Percentiles rank a stretch among this genome's conserved stretches.
These are phyloP conservation scores for Caenorhabditis parvicauda DNA, from an alignment of 2,888 invertebrate species.

Conservation along the genomic window DNA sequence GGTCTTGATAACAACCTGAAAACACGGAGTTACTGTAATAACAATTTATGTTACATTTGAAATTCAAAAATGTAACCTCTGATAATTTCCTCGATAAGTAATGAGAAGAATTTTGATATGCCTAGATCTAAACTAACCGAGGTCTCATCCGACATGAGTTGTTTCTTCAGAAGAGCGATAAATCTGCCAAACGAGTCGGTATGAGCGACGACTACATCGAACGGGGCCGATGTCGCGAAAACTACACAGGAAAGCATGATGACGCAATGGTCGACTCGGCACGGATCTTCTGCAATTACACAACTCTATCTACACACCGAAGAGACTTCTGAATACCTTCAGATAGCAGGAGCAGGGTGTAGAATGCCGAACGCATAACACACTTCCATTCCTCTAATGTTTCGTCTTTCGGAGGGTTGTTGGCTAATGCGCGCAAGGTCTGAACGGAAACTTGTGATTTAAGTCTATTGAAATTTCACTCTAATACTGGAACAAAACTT, in stretches of 20 bases:
- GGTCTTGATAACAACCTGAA: constrained; percentile 75
- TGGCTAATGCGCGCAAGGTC: constrained; percentile 38
- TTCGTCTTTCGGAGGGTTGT: constrained; percentile 33
- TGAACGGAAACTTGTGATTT: constrained; percentile 7
- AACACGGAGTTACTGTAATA: background rate
- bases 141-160: constrained; percentile 32
- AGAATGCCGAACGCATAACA: constrained; percentile 82
- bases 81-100: background rate
- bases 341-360: constrained; percentile 83
- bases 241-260: constrained; percentile 85
- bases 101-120: background rate
- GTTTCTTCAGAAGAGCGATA: constrained; percentile 21
- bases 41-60: background rate
- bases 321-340: constrained; percentile 31
- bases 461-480: background rate
- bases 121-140: constrained; percentile 8
- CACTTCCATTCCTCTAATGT: constrained; percentile 72
- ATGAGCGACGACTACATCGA: constrained; percentile 65
- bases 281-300: constrained; percentile 25
- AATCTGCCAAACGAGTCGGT: constrained; percentile 31
- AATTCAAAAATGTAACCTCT: background rate
- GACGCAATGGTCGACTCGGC: constrained; percentile 74
- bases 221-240: constrained; percentile 76
- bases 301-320: background rate
- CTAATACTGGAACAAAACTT: background rate